Percentiles rank a stretch among this genome's conserved stretches.
Evolutionary conservation across 2,113 vertebrate genomes (phyloP).

Genomic region (Mormyrus lacerda): DNA sequence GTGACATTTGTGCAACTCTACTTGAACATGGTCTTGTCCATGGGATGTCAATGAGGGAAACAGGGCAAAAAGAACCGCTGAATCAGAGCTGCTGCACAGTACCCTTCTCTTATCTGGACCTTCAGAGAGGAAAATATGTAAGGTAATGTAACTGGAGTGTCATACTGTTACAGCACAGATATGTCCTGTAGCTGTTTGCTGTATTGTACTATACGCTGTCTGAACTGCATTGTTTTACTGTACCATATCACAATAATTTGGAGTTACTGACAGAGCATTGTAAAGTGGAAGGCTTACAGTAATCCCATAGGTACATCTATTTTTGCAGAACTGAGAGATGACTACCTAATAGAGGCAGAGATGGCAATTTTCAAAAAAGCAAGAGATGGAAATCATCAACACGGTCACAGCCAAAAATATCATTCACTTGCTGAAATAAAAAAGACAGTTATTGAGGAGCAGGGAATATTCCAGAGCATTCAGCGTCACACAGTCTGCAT

Average conservation of each 20-base stretch:
- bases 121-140: constrained; percentile 5
- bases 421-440: not conserved
- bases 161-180: constrained; percentile 1
- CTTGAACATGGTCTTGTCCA: constrained; percentile 17
- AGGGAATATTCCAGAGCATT: not conserved
- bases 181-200: not conserved
- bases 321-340: constrained; percentile 15
- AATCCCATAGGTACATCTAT: not conserved
- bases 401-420: not conserved
- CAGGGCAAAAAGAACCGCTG: not conserved
- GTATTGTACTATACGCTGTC: not conserved
- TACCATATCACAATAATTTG: not conserved
- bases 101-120: not conserved
- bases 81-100: not conserved
- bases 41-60: constrained; percentile 13
- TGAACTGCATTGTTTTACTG: not conserved
- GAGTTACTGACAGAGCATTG: not conserved
- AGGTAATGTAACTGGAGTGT: not conserved
- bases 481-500: not conserved
- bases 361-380: constrained; percentile 16
- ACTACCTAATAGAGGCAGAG: constrained; percentile 14
- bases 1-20: not conserved
- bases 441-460: not conserved
- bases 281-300: constrained; percentile 15
- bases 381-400: not conserved